Evolutionary conservation across 30 jellyfish, hydroid and myxozoan genomes (phyloP).

Genomic region (Hydra vulgaris): DNA sequence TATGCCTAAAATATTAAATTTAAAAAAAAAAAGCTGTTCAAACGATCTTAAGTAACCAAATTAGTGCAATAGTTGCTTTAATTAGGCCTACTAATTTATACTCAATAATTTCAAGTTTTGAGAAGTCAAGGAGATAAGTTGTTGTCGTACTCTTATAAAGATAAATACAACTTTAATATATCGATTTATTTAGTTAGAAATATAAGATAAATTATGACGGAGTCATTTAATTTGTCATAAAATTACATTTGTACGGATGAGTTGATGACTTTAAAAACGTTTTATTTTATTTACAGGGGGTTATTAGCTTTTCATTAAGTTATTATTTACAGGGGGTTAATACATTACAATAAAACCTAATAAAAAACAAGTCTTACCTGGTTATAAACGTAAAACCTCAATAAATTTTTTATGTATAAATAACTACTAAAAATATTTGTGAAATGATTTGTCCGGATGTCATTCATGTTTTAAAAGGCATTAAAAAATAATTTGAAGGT

Average conservation of each 20-base stretch:
- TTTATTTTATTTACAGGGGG: not conserved
- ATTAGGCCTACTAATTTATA: not conserved
- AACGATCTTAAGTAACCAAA: not conserved
- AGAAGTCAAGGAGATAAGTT: too few species aligned
- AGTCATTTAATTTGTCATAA: not conserved
- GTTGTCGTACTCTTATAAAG: too few species aligned
- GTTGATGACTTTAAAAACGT: not conserved
- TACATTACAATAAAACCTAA: not conserved
- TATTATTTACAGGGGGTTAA: not conserved
- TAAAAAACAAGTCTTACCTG: not conserved
- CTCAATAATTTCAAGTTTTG: not conserved
- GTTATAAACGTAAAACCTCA: not conserved
- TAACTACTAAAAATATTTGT: too few species aligned
- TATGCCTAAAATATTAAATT: not conserved
- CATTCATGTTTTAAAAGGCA: not conserved
- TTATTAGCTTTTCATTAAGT: too few species aligned
- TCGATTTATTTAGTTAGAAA: not conserved
- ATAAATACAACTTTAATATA: too few species aligned
- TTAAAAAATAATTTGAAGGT: not conserved
- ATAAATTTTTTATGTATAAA: too few species aligned
- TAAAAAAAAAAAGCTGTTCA: not conserved
- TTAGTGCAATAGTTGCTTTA: not conserved
- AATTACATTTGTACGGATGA: not conserved
- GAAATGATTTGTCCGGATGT: not conserved
- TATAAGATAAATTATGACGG: not conserved